Base-by-base conservation (phyloP, 2,888 invertebrate species). In the Ornithoptera alexandrae region DNA sequence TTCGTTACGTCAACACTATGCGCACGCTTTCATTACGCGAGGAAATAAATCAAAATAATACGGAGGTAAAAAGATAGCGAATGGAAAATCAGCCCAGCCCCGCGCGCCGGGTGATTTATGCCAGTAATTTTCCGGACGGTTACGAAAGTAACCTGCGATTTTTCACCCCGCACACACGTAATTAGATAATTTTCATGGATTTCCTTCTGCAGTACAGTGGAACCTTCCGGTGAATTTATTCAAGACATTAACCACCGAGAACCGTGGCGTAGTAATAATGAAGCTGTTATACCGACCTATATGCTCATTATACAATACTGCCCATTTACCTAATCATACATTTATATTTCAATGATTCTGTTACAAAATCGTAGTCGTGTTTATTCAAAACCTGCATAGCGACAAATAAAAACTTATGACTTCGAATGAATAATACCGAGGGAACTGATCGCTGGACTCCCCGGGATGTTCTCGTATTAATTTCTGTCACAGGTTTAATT, bases 1-100 rank as follows among this genome's bases (percentile, higher is more conserved):
- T 84, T 82, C 81, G 81, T 83, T 83, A 86, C 85, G 85, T 89
- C 88, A 87, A 87, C 86, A 81, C 80, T 86, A 84, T 87, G 88
- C 90, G 90, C 87, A 88, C 88, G 84, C 88, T 89, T 91, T 91
- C 90, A 90, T 90, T 91, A 91, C 87, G 84, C 79, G 80, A 78
- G 79, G 85, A 85, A 88, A 90, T 92, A 92, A 91, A 92, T 92
- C 92, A 92, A 91, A 92, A 90, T 91, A 91, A 90, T 90, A 88
- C 88, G 81, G 67, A 82, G 87, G 86, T 88, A 83, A 86, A 87
- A 87, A 91, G 90, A 91, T 90, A 90, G 89, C 88, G 90, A 89
- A 90, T 91, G 86, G 90, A 91, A 92, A 91, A 89, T 90, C 92
- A 88, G 85, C 84, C 85, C 82, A 81, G 75, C 81, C 82, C 82